These are phyloP conservation scores for Aphrocallistes beatrix DNA, from an alignment of 37 sponge, comb jelly and placozoan genomes.

Conservation along the genomic window DNA sequence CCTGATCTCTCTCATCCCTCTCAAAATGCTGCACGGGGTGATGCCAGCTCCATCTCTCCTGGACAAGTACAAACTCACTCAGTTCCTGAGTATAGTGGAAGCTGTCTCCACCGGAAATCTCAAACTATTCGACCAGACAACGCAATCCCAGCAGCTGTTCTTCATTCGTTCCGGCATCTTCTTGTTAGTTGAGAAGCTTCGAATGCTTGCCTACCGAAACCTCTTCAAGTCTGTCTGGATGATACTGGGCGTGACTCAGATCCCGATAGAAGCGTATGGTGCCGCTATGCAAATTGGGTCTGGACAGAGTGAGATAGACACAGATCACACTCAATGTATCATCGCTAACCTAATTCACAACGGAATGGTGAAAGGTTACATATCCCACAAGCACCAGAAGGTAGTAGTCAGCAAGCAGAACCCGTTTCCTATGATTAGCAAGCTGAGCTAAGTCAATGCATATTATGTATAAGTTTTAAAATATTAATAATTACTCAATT, in stretches of 20 bases:
- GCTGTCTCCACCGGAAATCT: background rate
- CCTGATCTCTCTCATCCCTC: conserved; percentile 78
- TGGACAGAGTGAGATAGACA: conserved; percentile 53
- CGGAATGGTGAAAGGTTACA: conserved; percentile 75
- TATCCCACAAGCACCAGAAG: conserved; percentile 90
- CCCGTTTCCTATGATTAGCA: conserved; percentile 54
- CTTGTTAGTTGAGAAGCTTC: conserved; percentile 82
- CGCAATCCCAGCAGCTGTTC: conserved; percentile 32
- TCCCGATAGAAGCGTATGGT: conserved; percentile 45
- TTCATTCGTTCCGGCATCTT: conserved; percentile 77
- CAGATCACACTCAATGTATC: conserved; percentile 85
- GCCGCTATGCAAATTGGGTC: conserved; percentile 35
- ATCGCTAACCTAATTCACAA: conserved; percentile 88
- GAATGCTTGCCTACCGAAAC: conserved; percentile 71
- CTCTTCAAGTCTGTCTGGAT: conserved; percentile 93
- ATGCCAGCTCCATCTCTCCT: conserved; percentile 49
- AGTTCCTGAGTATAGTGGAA: conserved; percentile 40
- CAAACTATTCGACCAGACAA: background rate
- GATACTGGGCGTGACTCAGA: conserved; percentile 38
- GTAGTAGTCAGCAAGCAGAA: conserved; percentile 91
- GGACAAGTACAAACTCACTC: conserved; percentile 40
- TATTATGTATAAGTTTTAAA: background rate
- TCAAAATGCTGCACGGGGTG: conserved; percentile 73
- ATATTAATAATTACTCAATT: background rate
- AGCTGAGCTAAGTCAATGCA: background rate